Base-by-base conservation (phyloP, 2,888 invertebrate genomes). In the Chrysodeixis includens region DNA sequence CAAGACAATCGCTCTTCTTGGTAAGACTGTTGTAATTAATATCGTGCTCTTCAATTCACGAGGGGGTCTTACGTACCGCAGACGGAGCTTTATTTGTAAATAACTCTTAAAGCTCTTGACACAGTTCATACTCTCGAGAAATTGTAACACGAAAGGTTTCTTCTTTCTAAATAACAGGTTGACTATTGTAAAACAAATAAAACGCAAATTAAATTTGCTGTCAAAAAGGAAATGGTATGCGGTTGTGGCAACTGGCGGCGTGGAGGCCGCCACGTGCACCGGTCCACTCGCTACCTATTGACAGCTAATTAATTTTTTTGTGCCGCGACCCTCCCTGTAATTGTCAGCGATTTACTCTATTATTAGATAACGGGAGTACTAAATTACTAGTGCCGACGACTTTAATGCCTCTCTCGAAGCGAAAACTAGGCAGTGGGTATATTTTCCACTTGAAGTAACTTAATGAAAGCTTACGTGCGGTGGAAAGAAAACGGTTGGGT, bases 401-500 rank as follows among this genome's bases (percentile, higher is more conserved):
- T 40, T 5, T 40, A 40, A 40, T n/a, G 40, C 40, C 40, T 14
- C 40, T n/a, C n/a, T 40, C n/a, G n/a, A 40, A 40, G 40, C 40
- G n/a, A n/a, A n/a, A 40, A 4, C 40, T 40, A 40, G 40, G 40
- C n/a, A n/a, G 40, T n/a, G n/a, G 40, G 40, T 40, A n/a, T 40
- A 40, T n/a, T 40, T 40, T 40, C 40, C 40, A 40, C 40, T 40
- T 40, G n/a, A 40, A n/a, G 7, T 40, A 40, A 40, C n/a, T 40
- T 40, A 40, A 40, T 40, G 40, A 40, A 40, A 40, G 40, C 40
- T 40, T 40, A 35, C 35, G 35, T 35, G 40, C 6, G 5, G 7
- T n/a, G 40, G 40, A 2, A 40, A 12, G 40, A 40, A 40, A 40
- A 40, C n/a, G 40, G 40, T 40, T 40, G 40, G 40, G 14, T 40